phyloP scores from a whole-genome alignment of 2,797 vertebrate species.

The Myioborus melanocephalus region DNA sequence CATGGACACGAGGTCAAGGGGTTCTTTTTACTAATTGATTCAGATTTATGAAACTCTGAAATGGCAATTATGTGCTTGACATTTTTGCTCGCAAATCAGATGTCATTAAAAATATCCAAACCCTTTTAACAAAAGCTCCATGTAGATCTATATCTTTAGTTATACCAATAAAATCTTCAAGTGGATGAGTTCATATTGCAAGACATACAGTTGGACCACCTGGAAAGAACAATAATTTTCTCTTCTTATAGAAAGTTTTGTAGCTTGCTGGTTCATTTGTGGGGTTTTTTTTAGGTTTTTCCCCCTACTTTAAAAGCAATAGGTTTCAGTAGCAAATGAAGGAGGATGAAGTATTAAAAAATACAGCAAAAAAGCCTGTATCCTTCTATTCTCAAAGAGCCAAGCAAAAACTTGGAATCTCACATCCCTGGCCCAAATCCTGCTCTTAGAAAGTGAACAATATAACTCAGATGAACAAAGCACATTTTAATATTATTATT shows the following conservation, averaged over 20 bases:
- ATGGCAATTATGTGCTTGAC: constrained; percentile 61
- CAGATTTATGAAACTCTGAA: constrained; percentile 49
- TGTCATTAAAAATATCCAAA: constrained; percentile 17
- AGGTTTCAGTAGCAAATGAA: background rate
- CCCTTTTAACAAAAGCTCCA: background rate
- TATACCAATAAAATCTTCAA: background rate
- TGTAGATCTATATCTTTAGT: background rate
- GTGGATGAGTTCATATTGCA: background rate
- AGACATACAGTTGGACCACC: background rate
- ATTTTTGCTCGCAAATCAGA: constrained; percentile 29
- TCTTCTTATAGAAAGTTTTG: background rate
- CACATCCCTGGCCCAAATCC: background rate
- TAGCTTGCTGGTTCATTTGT: background rate
- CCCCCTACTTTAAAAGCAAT: background rate
- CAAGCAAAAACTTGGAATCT: background rate
- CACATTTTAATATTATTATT: background rate
- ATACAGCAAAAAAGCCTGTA: background rate
- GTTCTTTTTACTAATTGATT: constrained; percentile 48
- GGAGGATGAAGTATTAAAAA: background rate
- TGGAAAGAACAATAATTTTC: background rate
- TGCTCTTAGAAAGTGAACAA: background rate
- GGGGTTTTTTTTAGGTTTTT: background rate
- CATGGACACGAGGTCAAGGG: constrained; percentile 22
- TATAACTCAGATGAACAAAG: background rate
- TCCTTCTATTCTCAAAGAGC: background rate